Base-by-base conservation (phyloP, 1,140 invertebrate genomes). In the Aethina tumida region DNA sequence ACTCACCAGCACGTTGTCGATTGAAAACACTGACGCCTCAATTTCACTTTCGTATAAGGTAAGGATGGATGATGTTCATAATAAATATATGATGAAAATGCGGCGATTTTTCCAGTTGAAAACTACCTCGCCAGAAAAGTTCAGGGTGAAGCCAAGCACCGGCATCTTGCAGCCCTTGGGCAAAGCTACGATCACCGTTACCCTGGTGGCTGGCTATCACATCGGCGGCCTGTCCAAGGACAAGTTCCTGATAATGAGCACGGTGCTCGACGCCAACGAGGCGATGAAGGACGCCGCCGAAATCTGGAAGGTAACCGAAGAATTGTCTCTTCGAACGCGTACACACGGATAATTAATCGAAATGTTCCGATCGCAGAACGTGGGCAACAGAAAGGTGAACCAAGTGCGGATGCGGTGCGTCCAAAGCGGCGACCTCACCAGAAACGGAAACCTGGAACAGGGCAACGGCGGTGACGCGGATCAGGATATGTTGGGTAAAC, bases 121-220 rank as follows among this genome's bases (percentile, higher is more conserved):
- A 65, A 73, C 70, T 20, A 73, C 70, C 0, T 66, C 71, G 2
- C 91, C 90, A 0, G 87, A 93, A 46, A 94, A 93, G 60, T 95
- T 91, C 60, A 68, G 85, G 26, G 91, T 95, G 1, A 71, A 84
- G 35, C 89, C 90, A 7, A 90, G 84, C 45, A 77, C 75, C 10
- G 91, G 90, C 5, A 61, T 77, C 20, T 56, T 95, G 20, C 55
- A 65, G 2, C 70, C 79, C 12, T 74, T 71, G 12, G 65, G 66
- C 35, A 60, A 60, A 35, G 58, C 65, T 4, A 61, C 54, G 3
- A 60, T 77, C 3, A 70, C 55, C 17, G 70, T 78, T 7, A 64
- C 67, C 24, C 50, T 77, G 10, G 66, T 74, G 35, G 55, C 65
- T 22, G 73, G 68, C 14, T 74, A 67, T 45, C 66, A 65, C 46